Base-by-base conservation (phyloP, 1,140 invertebrate genomes). In the Drosophila hydei region DNA sequence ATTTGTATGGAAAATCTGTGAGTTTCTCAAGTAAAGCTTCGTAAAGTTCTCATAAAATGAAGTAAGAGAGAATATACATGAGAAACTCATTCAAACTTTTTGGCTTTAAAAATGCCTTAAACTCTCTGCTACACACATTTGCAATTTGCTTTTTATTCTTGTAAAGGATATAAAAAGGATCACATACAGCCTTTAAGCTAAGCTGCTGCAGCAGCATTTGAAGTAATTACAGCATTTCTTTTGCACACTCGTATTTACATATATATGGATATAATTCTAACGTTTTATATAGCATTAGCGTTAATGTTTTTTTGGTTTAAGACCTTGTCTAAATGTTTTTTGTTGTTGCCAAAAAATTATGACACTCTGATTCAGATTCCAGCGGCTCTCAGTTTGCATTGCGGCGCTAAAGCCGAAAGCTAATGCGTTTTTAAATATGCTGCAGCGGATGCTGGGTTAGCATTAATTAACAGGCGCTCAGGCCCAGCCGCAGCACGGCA, bases 371-470 rank as follows among this genome's bases (percentile, higher is more conserved):
- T 58, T 47, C 30, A 47, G 43, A 59, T 58, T 71, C 27, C 18
- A 27, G 47, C 38, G 7, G 2, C 38, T 16, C 40, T 50, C 51
- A 27, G 55, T 51, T 62, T 56, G 52, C 40, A 51, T 55, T 56
- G 71, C 40, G 58, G 59, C 63, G 63, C 33, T 50, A 65, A 78
- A 68, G 56, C 55, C 40, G 54, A 72, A 65, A 77, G 70, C 77
- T 85, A 85, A 85, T 85, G 81, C 81, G 81, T 87, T 85, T 85
- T 87, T 85, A 85, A 85, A 80, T 81, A 87, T 87, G 77, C 81
- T 81, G 81, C 80, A 87, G 73, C 81, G 74, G 69, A 75, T 75
- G 60, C 72, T 75, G 42, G 81, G 77, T 59, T 65, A 60, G 73
- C 77, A 87, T 85, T 87, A 85, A 85, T 85, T 85, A 85, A 85